Base-by-base conservation (phyloP, 2,113 vertebrate species). In the Eulemur macaco region DNA sequence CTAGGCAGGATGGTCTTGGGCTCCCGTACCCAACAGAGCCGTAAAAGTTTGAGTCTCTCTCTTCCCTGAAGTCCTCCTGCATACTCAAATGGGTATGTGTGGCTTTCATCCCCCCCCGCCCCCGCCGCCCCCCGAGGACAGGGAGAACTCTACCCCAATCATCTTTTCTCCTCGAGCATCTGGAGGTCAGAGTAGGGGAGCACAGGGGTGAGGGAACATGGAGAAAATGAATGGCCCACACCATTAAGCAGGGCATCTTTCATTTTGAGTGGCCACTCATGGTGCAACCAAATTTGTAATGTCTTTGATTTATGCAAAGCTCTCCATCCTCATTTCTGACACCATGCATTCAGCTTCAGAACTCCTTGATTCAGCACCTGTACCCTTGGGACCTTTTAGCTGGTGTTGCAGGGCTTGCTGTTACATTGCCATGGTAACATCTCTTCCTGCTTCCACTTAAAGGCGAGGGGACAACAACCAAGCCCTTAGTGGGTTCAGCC, bases 371-470 rank as follows among this genome's bases (percentile, higher is more conserved):
- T 52, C 20, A 52, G 64, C 47, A 39, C 5, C 20, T 68, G 13
- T 50, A 7, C 39, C 56, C 34, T 34, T 8, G 31, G 25, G 39
- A 58, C 50, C 68, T 74, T 47, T 23, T 4, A 68, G n/a, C 29
- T 31, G 74, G 14, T 60, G 20, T 39, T 4, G 34, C 10, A 25
- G 47, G 42, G 56, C 81, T 42, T 23, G 45, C 20, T 34, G 63
- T 34, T 39, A 5, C 13, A 2, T 8, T 6, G 14, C 25, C 39
- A 13, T 3, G 3, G 4, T 29, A 34, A 18, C 15, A 27, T 50
- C 27, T 27, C 66, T 81, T 66, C 58, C 14, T 77, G 68, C 50
- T 77, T 20, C n/a, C 0, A 7, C 50, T 47, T 15, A 3, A 27
- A 31, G 54, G 47, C 25, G 50, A 47, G 10, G 60, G 21, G 14